A percentile compares a stretch with the other conserved stretches of the same genome.
Conservation (phyloP, 2,113 vertebrate genomes). For the Austrofundulus limnaeus region DNA sequence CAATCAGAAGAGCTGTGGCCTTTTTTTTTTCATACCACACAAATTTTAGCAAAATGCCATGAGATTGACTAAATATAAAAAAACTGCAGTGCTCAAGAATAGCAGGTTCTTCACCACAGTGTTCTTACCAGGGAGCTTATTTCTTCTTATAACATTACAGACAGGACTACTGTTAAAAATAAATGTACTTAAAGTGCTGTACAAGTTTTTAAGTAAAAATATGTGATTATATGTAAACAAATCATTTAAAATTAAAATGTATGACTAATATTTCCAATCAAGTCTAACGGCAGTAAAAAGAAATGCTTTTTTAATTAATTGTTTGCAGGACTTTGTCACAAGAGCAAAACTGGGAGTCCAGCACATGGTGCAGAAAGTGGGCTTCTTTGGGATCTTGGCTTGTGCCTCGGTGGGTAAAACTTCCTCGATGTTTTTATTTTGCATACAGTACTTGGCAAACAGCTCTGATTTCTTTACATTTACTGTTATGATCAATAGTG, state of each 20-base stretch:
- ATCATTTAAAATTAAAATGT: not conserved
- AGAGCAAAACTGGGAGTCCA: conserved; percentile 93
- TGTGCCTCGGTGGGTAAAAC: conserved; percentile 92
- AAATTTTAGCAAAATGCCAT: conserved; percentile 22
- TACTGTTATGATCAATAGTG: too few species aligned
- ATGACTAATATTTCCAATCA: not conserved
- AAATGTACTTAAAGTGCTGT: not conserved
- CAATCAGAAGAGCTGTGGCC: conserved; percentile 18
- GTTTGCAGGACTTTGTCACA: conserved; percentile 88
- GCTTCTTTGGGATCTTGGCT: conserved; percentile 97
- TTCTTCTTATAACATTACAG: conserved; percentile 26
- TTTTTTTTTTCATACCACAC: conserved; percentile 14
- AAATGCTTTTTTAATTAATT: conserved; percentile 11
- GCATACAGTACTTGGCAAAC: not conserved
- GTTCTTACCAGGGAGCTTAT: not conserved
- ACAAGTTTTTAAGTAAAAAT: not conserved
- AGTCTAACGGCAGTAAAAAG: not conserved
- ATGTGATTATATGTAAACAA: not conserved
- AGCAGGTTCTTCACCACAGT: conserved; percentile 15
- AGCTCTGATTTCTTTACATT: not conserved
- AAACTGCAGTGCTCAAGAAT: conserved; percentile 12
- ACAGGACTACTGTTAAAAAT: not conserved
- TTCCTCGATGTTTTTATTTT: not conserved
- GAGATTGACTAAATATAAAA: conserved; percentile 23
- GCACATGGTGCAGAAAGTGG: conserved; percentile 96